Evolutionary conservation across 1,140 invertebrate species (phyloP).

Genomic region (Argopecten irradians): DNA sequence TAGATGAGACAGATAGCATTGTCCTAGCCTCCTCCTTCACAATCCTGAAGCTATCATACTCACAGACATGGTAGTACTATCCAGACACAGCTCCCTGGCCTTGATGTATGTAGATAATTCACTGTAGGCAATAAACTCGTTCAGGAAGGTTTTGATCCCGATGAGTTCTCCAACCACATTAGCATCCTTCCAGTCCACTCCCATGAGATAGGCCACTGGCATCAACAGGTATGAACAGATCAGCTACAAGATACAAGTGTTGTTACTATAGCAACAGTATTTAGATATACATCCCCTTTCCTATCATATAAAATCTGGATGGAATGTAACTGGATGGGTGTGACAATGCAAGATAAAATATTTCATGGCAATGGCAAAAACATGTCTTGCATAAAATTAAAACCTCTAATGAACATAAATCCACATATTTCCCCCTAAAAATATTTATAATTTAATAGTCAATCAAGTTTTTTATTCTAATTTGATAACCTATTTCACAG

Average conservation of each 20-base stretch:
- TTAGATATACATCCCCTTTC: background rate
- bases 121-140: slow-evolving; percentile 76
- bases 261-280: background rate
- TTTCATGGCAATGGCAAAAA: background rate
- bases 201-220: slow-evolving; percentile 76
- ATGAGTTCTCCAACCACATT: slow-evolving; percentile 73
- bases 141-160: slow-evolving; percentile 75
- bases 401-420: no score
- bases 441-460: no score
- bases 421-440: no score
- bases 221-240: slow-evolving; percentile 74
- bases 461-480: no score
- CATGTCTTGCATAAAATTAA: no score
- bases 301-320: background rate
- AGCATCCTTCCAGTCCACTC: slow-evolving; percentile 71
- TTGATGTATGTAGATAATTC: slow-evolving; percentile 63
- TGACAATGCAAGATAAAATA: background rate
- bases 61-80: slow-evolving; percentile 57
- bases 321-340: background rate
- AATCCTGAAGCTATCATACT: slow-evolving; percentile 30
- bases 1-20: no score
- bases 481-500: no score
- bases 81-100: slow-evolving; percentile 51
- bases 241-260: slow-evolving; percentile 56
- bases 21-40: no score